phyloP scores from a whole-genome alignment of 2,888 invertebrate genomes.

The Limnephilus auricula region DNA sequence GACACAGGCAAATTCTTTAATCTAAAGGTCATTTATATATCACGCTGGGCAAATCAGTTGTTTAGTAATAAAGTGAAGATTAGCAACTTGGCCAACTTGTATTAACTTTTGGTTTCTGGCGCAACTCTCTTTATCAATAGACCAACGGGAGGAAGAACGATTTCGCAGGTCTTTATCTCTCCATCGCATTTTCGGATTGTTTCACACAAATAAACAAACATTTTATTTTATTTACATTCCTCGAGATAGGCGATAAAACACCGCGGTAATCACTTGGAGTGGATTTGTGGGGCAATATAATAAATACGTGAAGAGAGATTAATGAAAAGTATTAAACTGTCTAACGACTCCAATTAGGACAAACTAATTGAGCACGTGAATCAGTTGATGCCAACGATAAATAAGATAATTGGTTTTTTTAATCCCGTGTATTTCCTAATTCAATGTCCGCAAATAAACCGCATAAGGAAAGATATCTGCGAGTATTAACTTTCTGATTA shows the following conservation, averaged over 20 bases:
- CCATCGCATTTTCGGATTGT: not conserved
- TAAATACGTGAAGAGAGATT: not conserved
- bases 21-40: not conserved
- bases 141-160: not conserved
- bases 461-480: not conserved
- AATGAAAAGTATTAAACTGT: not conserved
- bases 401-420: not conserved
- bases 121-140: not conserved
- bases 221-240: not conserved
- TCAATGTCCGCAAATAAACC: not conserved
- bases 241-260: not conserved
- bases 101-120: not conserved
- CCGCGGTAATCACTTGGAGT: not conserved
- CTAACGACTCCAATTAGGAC: not conserved
- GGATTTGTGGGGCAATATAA: not conserved
- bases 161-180: not conserved
- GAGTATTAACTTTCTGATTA: not conserved
- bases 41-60: conserved; percentile 2
- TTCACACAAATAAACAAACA: not conserved
- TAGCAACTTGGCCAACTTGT: not conserved
- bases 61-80: not conserved
- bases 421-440: not conserved
- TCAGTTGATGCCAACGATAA: not conserved
- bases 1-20: not conserved
- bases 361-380: not conserved